Evolutionary conservation across 2,888 invertebrate genomes (phyloP).

Genomic region (Phragmatobia fuliginosa): DNA sequence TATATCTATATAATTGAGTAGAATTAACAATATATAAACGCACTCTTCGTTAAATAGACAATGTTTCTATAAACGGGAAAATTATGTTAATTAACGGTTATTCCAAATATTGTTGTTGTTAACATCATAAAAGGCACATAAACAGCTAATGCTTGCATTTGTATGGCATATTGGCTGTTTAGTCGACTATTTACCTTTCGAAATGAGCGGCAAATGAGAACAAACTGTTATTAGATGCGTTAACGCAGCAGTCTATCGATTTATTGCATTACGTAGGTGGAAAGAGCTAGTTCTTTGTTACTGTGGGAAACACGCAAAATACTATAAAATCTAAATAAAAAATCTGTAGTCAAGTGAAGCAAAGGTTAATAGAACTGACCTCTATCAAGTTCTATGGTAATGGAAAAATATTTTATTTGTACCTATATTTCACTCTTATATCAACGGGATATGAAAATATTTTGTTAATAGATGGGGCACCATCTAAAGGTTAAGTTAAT

Average conservation of each 20-base stretch:
- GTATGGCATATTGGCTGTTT: slow-evolving; percentile 71
- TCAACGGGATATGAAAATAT: slow-evolving; percentile 32
- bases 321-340: slow-evolving; percentile 42
- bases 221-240: slow-evolving; percentile 73
- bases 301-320: slow-evolving; percentile 50
- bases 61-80: slow-evolving; percentile 29
- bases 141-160: slow-evolving; percentile 69
- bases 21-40: neutral
- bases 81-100: slow-evolving; percentile 42
- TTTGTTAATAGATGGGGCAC: slow-evolving; percentile 25
- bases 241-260: slow-evolving; percentile 73
- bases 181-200: slow-evolving; percentile 72
- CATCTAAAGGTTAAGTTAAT: slow-evolving; percentile 11
- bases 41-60: slow-evolving; percentile 7
- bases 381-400: slow-evolving; percentile 47
- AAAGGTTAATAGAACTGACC: slow-evolving; percentile 50
- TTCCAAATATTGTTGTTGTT: slow-evolving; percentile 52
- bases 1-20: neutral
- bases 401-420: slow-evolving; percentile 27
- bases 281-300: slow-evolving; percentile 44
- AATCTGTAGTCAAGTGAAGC: slow-evolving; percentile 34
- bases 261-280: slow-evolving; percentile 63
- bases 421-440: slow-evolving; percentile 34
- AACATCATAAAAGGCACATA: slow-evolving; percentile 57
- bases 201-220: slow-evolving; percentile 79